Conservation (phyloP, 2,888 invertebrate species). For the Onthophagus sagittarius region DNA sequence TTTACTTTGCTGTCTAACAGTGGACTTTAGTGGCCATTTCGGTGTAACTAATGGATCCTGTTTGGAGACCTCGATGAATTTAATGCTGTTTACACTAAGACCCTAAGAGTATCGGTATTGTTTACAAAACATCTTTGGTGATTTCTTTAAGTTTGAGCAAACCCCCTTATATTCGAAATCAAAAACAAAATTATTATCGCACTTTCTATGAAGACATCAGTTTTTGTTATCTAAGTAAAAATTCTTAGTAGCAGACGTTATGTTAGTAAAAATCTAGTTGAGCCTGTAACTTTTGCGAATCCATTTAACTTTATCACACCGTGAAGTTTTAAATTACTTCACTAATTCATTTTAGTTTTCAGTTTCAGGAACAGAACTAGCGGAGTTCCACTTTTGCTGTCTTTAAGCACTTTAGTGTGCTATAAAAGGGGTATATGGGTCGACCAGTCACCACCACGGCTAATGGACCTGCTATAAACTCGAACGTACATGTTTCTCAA, state of each 20-base stretch:
- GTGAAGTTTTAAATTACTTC: constrained; percentile 14
- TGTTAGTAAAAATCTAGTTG: constrained; percentile 1
- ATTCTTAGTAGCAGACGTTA: neutral
- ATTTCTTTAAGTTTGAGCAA: neutral
- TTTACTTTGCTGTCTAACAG: neutral
- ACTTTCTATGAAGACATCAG: neutral
- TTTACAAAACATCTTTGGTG: neutral
- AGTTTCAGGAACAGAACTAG: constrained; percentile 7
- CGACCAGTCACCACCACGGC: constrained; percentile 2
- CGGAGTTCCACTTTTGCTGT: constrained; percentile 9
- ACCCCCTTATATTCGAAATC: neutral
- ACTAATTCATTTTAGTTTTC: constrained; percentile 13
- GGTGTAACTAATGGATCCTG: neutral
- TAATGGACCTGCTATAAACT: constrained; percentile 2
- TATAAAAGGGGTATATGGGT: constrained; percentile 6
- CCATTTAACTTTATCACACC: constrained; percentile 10
- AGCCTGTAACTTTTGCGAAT: constrained; percentile 1
- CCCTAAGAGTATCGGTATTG: neutral
- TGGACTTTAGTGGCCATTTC: neutral
- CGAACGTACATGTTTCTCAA: neutral
- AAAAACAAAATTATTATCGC: neutral
- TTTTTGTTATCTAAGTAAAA: neutral
- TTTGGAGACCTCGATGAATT: neutral
- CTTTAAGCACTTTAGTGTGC: constrained; percentile 5
- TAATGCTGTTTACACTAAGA: neutral